phyloP scores from a whole-genome alignment of 2,888 invertebrate genomes.

The Encarsia formosa region DNA sequence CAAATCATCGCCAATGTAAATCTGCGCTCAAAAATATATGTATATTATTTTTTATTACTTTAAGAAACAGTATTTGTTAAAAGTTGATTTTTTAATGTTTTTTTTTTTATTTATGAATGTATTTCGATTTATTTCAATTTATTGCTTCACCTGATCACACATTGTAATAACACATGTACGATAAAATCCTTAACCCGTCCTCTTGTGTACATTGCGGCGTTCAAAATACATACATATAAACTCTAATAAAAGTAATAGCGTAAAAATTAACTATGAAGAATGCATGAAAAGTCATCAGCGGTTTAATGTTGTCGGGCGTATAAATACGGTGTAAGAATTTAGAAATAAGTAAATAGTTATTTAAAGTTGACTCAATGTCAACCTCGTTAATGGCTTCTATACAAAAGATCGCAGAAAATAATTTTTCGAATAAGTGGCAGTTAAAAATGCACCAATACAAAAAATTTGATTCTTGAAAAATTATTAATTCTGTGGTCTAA shows the following conservation, averaged over 20 bases:
- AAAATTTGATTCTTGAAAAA: background rate
- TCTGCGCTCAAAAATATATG: background rate
- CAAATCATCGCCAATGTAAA: conserved; percentile 5
- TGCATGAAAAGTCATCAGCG: background rate
- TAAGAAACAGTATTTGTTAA: too few relatives aligned
- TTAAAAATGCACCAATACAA: background rate
- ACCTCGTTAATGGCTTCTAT: conserved; percentile 14
- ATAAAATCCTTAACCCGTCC: conserved; percentile 19
- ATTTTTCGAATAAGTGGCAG: conserved; percentile 11
- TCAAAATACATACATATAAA: background rate
- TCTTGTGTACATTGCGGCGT: conserved; percentile 18
- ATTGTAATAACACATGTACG: conserved; percentile 11
- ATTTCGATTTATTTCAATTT: too few relatives aligned
- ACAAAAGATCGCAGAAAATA: conserved; percentile 19
- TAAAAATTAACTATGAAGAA: conserved; percentile 7
- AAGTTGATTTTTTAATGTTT: background rate
- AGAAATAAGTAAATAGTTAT: conserved; percentile 3
- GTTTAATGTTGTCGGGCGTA: conserved; percentile 12
- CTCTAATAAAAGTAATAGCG: background rate
- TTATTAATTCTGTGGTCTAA: too few relatives aligned
- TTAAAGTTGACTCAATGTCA: conserved; percentile 17
- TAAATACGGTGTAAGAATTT: conserved; percentile 22
- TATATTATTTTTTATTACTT: background rate
- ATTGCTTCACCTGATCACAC: background rate
- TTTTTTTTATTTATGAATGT: too few relatives aligned